These are phyloP conservation scores for Anseranas semipalmata DNA, from an alignment of 2,113 vertebrate species.

Conservation along the genomic window DNA sequence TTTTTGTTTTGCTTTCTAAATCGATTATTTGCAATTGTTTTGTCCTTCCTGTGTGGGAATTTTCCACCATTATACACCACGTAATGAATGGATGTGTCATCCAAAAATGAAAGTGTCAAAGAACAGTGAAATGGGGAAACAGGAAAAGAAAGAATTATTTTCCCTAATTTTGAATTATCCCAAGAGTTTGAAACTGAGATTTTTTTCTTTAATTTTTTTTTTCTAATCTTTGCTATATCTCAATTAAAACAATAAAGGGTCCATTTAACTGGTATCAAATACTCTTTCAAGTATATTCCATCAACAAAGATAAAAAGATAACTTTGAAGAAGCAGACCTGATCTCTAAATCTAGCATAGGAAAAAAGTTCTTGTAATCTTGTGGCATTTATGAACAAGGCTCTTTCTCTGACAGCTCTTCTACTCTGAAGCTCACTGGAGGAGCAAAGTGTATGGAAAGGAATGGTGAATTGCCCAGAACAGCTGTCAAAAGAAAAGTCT, in stretches of 20 bases:
- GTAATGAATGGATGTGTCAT: not conserved
- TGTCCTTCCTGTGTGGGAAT: not conserved
- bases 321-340: not conserved
- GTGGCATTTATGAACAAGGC: rapidly evolving
- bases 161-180: not conserved
- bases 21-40: not conserved
- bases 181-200: not conserved
- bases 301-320: not conserved
- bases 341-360: not conserved
- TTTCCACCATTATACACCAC: not conserved
- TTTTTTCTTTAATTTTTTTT: not conserved
- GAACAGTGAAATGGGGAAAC: not conserved
- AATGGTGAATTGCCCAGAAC: not conserved
- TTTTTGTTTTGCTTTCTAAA: not conserved
- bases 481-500: not conserved
- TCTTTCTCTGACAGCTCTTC: not conserved
- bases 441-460: not conserved
- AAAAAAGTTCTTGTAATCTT: not conserved
- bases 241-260: not conserved
- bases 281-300: not conserved
- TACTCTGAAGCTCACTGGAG: not conserved
- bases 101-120: not conserved
- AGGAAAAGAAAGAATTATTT: not conserved
- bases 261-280: not conserved
- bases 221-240: not conserved